Evolutionary conservation across 2,888 invertebrate genomes (phyloP), one percentile per base, ranked within the genome.

Genomic region (Tubulanus polymorphus): DNA sequence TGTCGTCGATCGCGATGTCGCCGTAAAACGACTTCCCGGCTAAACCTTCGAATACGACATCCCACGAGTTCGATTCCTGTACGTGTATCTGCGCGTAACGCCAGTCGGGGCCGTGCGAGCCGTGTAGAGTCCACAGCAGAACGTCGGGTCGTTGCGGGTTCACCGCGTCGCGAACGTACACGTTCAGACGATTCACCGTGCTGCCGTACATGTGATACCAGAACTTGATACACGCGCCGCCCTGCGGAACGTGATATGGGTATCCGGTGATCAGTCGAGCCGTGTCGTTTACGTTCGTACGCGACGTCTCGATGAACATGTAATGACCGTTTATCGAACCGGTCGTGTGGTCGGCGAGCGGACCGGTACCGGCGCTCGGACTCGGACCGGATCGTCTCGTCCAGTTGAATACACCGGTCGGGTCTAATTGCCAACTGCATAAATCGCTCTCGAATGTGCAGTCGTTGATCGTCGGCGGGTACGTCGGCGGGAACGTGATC

Each of bases 181-280:
- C 54, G 46, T 67, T 69, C 12, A 76, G 56, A 2, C 61, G 62
- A 59, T 71, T 72, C 23, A 75, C 67, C 56, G 68, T 60, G 28
- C 71, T 66, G 26, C 77, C 76, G 63, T 70, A 74, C 75, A 76
- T 76, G 60, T 71, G 71, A 62, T 74, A 78, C 72, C 72, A 73
- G 61, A 76, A 75, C 53, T 70, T 69, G 45, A 76, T 64, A 51
- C 76, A 76, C 23, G 65, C 59, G 2, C 71, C 71, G 1, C 57
- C 57, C n/a, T 69, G 65, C 12, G 67, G 57, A 0, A 67, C 65
- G 50, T 67, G 68, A 2, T 41, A 32, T 29, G 29, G 50, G 10
- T 15, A 18, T 26, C 48, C 46, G 23, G 45, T 72, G 37, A 68
- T 53, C 20, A 74, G 56, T 27, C 68, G 63, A 5, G 73, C 72